Conservation (phyloP, 2,113 vertebrate species). For the Gymnorhina tibicen region DNA sequence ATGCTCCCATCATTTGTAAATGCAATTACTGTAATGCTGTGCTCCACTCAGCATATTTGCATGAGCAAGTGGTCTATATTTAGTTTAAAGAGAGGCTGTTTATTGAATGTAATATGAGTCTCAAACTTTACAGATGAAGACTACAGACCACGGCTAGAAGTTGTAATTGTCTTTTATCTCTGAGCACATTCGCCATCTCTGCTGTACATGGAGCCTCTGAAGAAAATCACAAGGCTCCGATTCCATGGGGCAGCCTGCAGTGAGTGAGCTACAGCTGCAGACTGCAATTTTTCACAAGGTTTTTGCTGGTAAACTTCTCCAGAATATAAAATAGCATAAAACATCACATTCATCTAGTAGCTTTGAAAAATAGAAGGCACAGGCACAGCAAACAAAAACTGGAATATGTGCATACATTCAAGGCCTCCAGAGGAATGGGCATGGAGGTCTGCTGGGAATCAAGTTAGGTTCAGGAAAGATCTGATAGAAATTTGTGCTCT, state of each 20-base stretch:
- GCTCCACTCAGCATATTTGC: not conserved
- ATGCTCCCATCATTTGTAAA: not conserved
- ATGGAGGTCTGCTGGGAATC: not conserved
- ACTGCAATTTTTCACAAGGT: not conserved
- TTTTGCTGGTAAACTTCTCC: not conserved
- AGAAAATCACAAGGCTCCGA: not conserved
- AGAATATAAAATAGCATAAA: conserved; percentile 12
- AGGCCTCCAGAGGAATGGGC: not conserved
- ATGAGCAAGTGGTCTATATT: conserved; percentile 8
- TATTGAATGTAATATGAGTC: not conserved
- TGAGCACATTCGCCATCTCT: not conserved
- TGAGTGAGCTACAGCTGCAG: not conserved
- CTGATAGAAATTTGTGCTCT: not conserved
- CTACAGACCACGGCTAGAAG: not conserved
- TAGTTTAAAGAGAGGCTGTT: not conserved
- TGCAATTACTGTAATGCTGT: not conserved
- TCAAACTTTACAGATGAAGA: not conserved
- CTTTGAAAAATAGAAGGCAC: conserved; percentile 18
- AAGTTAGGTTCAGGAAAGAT: not conserved
- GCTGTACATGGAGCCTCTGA: not conserved
- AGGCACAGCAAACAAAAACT: not conserved
- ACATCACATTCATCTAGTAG: not conserved
- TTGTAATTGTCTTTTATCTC: not conserved
- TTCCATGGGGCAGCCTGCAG: not conserved
- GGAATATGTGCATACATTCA: not conserved